A percentile compares a stretch with the other conserved stretches of the same genome.
phyloP scores from a whole-genome alignment of 2,797 vertebrate genomes.

The Sciaenops ocellatus region DNA sequence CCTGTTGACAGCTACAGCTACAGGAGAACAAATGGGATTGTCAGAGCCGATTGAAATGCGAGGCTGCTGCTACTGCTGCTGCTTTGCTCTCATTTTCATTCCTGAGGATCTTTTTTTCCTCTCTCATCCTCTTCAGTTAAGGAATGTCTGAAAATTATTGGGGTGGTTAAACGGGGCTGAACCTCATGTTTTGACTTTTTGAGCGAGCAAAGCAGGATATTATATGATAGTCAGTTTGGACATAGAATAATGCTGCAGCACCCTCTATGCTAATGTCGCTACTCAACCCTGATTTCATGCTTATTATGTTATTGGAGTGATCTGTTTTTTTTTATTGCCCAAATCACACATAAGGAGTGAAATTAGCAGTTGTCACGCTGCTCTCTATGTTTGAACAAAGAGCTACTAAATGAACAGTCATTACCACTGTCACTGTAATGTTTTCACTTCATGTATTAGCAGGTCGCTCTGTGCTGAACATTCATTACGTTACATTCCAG shows the following conservation, averaged over 20 bases:
- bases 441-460: not conserved
- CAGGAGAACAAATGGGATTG: conserved; percentile 60
- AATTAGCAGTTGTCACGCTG: not conserved
- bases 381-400: not conserved
- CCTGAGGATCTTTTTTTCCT: not conserved
- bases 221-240: not conserved
- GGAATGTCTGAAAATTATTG: not conserved
- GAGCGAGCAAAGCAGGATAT: conserved; percentile 16
- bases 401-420: not conserved
- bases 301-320: not conserved
- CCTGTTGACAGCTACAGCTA: conserved; percentile 57
- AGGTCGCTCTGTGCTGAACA: not conserved
- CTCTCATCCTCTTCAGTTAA: not conserved
- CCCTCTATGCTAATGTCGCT: no score
- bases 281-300: no score
- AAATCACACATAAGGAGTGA: no score
- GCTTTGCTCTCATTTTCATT: conserved; percentile 45
- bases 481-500: no score
- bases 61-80: conserved; percentile 3
- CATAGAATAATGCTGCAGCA: conserved; percentile 5
- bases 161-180: not conserved
- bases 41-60: conserved; percentile 40
- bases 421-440: not conserved
- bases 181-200: conserved; percentile 11
- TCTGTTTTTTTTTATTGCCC: not conserved